Base-by-base conservation (phyloP, 2,113 vertebrate species). In the Cryptomyrus ogoouensis region DNA sequence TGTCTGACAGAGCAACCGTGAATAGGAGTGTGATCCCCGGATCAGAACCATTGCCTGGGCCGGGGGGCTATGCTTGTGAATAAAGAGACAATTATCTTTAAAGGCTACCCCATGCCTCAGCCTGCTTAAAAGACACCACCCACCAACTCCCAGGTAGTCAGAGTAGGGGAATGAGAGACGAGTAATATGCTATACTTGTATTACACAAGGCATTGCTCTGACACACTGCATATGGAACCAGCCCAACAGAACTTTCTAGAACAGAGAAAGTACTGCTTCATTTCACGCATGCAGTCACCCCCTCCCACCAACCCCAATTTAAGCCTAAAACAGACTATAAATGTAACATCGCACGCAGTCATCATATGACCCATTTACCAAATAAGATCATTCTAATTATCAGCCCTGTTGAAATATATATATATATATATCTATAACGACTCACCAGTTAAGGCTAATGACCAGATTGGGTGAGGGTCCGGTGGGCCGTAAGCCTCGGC, bases 311-410 rank as follows among this genome's bases (percentile, higher is more conserved):
- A 50, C 44, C 83, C 44, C 47, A 85, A 85, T 49, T 85, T 49
- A 47, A 19, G 42, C 4, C 83, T 85, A 85, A 85, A 66, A 85
- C 9, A 15, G 27, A 39, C 35, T 77, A 46, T 27, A 85, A 85
- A n/a, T 85, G 42, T 49, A 4, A n/a, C 42, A 49, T 49, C 0
- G 31, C 39, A 88, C 35, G 9, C 46, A 77, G 46, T 70, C 46
- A 70, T 74, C 27, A 50, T 52, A 39, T 66, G 27, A 35, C 44
- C 24, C 88, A 49, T 77, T 46, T 89, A 27, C 62, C n/a, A 70
- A 88, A 66, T 70, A 46, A 47, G 56, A 47, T 49, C 66, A 9
- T 77, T 77, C 88, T 50, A 88, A 88, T 70, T 88, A 88, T 39
- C 70, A 39, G 13, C 15, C 15, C 31, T 17, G 70, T 77, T 19